These are phyloP conservation scores for Acanthurus leucopareius DNA, from an alignment of 2,797 vertebrate genomes.

Conservation along the genomic window DNA sequence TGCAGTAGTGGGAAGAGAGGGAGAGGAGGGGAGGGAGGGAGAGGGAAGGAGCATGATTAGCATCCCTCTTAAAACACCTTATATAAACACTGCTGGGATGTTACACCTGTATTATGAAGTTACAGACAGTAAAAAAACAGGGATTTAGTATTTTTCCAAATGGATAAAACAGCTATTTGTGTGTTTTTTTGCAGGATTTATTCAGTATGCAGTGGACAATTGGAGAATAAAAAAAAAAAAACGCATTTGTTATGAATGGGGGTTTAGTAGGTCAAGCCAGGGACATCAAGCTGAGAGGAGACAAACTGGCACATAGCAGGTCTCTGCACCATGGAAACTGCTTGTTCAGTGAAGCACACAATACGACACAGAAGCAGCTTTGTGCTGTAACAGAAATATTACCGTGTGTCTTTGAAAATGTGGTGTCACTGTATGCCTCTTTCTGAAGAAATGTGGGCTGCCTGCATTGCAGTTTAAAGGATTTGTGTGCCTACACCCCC, in stretches of 20 bases:
- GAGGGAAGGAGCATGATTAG: slow-evolving; percentile 10
- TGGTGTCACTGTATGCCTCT: neutral
- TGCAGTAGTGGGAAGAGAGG: slow-evolving; percentile 74
- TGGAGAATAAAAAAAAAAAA: neutral
- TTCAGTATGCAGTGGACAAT: slow-evolving; percentile 1
- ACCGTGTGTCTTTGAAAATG: neutral
- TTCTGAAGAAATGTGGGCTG: neutral
- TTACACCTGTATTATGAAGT: neutral
- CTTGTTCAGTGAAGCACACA: slow-evolving; percentile 13
- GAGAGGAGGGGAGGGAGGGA: slow-evolving; percentile 3
- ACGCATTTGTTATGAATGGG: slow-evolving; percentile 33
- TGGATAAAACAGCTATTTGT: neutral
- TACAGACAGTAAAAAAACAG: neutral
- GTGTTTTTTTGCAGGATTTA: neutral
- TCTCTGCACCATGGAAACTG: slow-evolving; percentile 47
- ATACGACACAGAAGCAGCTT: neutral
- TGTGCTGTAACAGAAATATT: neutral
- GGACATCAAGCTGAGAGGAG: slow-evolving; percentile 57
- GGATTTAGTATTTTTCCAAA: neutral
- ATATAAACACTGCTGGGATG: neutral
- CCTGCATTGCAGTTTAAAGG: slow-evolving; percentile 36
- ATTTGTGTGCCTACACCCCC: neutral
- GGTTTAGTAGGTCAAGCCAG: slow-evolving; percentile 64
- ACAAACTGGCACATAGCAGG: slow-evolving; percentile 47
- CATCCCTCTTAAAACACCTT: slow-evolving; percentile 8